phyloP scores from a whole-genome alignment of 2,888 invertebrate species.

The Sminthurinus aureus region DNA sequence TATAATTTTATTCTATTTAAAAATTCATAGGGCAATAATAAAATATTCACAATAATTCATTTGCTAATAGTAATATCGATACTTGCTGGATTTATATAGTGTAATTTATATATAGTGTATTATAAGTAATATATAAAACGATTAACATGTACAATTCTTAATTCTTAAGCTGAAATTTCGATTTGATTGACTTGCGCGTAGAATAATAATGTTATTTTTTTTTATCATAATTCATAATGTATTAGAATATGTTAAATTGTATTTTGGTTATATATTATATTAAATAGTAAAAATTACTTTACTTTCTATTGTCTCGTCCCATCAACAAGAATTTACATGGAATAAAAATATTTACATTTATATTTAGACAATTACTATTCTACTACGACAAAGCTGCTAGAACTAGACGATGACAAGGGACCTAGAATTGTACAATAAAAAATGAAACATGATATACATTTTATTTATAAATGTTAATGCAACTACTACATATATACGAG shows the following conservation, averaged over 20 bases:
- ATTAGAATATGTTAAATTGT: too few relatives aligned
- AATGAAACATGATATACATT: neutral
- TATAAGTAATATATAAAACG: neutral
- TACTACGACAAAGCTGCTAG: constrained; percentile 59
- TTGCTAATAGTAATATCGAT: neutral
- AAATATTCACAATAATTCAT: neutral
- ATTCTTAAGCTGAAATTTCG: constrained; percentile 9
- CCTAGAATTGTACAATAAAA: constrained; percentile 22
- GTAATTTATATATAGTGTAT: neutral
- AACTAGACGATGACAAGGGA: constrained; percentile 58
- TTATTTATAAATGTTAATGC: neutral
- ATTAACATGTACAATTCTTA: neutral
- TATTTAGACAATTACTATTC: constrained; percentile 47
- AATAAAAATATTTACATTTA: neutral
- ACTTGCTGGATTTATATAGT: neutral
- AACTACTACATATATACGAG: neutral
- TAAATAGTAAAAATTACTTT: too few relatives aligned
- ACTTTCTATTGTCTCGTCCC: neutral
- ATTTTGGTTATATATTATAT: too few relatives aligned
- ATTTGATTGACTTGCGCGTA: constrained; percentile 20
- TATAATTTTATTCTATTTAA: too few relatives aligned
- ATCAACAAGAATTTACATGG: neutral
- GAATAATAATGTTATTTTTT: neutral
- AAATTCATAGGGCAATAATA: too few relatives aligned
- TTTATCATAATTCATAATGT: neutral